Conservation (phyloP, 2,797 vertebrate species). For the Euthynnus affinis region DNA sequence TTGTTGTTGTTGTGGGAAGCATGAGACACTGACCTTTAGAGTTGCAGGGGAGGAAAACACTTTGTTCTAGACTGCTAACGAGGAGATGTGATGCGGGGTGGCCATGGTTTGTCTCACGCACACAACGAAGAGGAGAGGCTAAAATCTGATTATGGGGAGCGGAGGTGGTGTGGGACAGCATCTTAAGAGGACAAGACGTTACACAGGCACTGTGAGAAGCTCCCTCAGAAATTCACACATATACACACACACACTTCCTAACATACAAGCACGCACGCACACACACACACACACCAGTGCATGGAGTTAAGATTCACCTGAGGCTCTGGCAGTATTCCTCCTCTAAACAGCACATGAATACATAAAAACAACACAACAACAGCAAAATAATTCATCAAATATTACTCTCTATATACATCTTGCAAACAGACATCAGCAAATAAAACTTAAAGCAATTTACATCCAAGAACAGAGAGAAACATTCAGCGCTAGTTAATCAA, state of each 20-base stretch:
- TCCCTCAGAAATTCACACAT: constrained; percentile 45
- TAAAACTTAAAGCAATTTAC: constrained; percentile 78
- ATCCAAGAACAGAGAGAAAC: constrained; percentile 67
- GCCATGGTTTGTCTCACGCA: constrained; percentile 47
- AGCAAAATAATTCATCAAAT: constrained; percentile 67
- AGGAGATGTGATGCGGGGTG: constrained; percentile 46
- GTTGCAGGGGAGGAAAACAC: neutral
- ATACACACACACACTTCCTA: neutral
- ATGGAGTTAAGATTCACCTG: constrained; percentile 79
- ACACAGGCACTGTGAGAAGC: constrained; percentile 74
- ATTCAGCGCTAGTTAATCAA: constrained; percentile 61
- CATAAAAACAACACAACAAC: constrained; percentile 61
- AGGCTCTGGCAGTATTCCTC: constrained; percentile 75
- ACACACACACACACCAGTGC: constrained; percentile 64
- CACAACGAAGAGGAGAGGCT: constrained; percentile 22
- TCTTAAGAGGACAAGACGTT: constrained; percentile 65
- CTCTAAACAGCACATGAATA: constrained; percentile 78
- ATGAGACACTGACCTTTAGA: constrained; percentile 54
- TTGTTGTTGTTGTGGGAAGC: constrained; percentile 48
- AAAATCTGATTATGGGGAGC: constrained; percentile 43
- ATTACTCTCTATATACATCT: constrained; percentile 70
- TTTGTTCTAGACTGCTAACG: constrained; percentile 17
- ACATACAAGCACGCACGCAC: constrained; percentile 3
- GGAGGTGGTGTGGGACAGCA: constrained; percentile 59
- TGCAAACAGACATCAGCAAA: constrained; percentile 62